Conservation (phyloP, 2,113 vertebrate genomes). For the Tretioscincus oriximinensis region DNA sequence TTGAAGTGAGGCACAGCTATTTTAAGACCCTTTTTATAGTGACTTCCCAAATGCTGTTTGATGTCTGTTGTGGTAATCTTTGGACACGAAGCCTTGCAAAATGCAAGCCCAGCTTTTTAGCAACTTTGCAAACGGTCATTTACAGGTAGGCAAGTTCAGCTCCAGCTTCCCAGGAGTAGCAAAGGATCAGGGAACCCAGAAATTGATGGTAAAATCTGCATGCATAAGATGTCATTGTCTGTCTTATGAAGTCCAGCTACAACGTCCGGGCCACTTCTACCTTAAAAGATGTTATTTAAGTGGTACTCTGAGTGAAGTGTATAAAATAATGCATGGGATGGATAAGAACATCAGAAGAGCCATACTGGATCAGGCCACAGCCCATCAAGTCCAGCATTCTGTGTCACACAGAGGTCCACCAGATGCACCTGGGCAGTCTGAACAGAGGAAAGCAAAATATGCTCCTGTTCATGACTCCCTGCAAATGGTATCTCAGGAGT, state of each 20-base stretch:
- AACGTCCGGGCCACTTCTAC: no score
- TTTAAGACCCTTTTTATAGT: not conserved
- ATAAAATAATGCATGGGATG: no score
- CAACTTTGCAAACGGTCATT: not conserved
- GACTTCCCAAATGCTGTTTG: not conserved
- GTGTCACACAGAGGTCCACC: no score
- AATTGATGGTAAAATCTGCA: not conserved
- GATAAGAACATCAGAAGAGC: no score
- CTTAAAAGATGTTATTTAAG: no score
- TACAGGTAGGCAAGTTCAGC: not conserved
- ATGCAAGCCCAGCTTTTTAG: not conserved
- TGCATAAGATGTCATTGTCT: not conserved
- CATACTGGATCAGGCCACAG: no score
- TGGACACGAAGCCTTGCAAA: not conserved
- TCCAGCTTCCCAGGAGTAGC: not conserved
- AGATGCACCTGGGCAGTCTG: no score
- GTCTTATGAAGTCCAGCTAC: not conserved
- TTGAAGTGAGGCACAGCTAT: not conserved
- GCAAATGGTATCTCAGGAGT: no score
- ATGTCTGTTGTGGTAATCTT: not conserved
- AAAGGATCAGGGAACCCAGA: not conserved
- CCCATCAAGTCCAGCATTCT: no score
- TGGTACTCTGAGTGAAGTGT: no score
- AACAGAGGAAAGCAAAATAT: no score
- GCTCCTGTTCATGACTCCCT: no score